Evolutionary conservation across 2,113 vertebrate species (phyloP), one percentile per base, ranked within the genome.

Genomic region (Terrapene triunguis): DNA sequence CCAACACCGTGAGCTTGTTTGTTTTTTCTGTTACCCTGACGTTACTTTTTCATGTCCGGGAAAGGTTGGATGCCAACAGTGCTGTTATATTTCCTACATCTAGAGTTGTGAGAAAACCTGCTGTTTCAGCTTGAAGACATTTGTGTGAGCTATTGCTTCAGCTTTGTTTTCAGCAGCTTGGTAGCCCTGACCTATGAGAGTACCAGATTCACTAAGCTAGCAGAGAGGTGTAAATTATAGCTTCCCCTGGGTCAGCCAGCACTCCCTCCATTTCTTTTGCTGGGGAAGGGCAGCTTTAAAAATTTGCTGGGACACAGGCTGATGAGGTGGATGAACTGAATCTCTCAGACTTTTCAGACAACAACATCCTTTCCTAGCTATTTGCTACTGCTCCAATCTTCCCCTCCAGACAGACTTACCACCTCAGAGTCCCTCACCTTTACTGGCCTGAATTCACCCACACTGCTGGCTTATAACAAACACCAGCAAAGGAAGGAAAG

Each of bases 391-490:
- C 69, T 91, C 59, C 22, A 95, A 32, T 24, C 89, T 54, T 82
- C 19, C 14, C 72, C 13, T 89, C 89, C 0, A 0, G 48, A 42
- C 0, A 0, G 25, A 16, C 10, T 50, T 13, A 27, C 10, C 32
- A 53, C 29, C 47, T 35, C 54, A 57, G 29, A 32, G 14, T 7
- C 29, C 29, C 13, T 62, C 35, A n/a, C 32, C 35, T 44, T 44
- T 44, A 44, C 44, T 44, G 44, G 44, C 16, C 35, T 69, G 62
- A 69, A 4, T 65, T 81, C 82, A n/a, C 53, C 44, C 57, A 22
- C 48, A 22, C 8, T 87, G 25, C 38, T 84, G 38, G 11, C 6
- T 62, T 85, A 82, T 80, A 69, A 69, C 79, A 69, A 91, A 48
- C 47, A 24, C 19, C n/a, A 11, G 16, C 2, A 84, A 80, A 50